phyloP scores from a whole-genome alignment of 2,113 vertebrate species.

The Cervus canadensis region DNA sequence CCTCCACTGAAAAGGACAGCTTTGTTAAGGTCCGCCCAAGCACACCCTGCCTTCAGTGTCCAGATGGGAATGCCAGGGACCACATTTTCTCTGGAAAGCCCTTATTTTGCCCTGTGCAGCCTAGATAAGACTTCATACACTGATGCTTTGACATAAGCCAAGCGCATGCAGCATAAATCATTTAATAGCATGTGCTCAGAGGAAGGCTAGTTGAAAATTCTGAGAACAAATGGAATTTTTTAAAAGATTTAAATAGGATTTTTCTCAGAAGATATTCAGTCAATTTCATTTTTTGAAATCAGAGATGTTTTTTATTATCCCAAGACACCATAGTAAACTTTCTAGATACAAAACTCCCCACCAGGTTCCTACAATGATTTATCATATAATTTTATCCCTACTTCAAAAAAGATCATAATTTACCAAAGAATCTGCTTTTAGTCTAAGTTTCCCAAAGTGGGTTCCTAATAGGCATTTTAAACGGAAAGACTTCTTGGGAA shows the following conservation, averaged over 20 bases:
- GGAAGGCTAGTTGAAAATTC: neutral
- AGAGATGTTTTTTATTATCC: conserved; percentile 6
- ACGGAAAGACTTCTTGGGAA: neutral
- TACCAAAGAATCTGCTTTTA: neutral
- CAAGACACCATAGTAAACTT: neutral
- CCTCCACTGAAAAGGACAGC: neutral
- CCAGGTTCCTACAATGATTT: neutral
- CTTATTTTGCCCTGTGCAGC: neutral
- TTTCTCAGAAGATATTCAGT: conserved; percentile 6
- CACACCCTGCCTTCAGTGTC: neutral
- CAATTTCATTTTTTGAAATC: neutral
- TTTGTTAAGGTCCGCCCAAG: neutral
- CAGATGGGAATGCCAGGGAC: neutral
- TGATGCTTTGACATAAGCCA: neutral
- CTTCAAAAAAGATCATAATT: neutral
- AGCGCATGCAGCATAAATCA: neutral
- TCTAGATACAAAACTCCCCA: neutral
- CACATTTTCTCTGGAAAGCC: neutral
- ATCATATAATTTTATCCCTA: neutral
- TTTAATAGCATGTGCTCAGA: conserved; percentile 6
- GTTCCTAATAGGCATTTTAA: neutral
- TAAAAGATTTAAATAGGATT: neutral
- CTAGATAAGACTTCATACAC: neutral
- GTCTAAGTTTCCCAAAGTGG: neutral
- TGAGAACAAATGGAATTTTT: neutral